phyloP scores from a whole-genome alignment of 2,113 vertebrate species.

The Antigone vipio region DNA sequence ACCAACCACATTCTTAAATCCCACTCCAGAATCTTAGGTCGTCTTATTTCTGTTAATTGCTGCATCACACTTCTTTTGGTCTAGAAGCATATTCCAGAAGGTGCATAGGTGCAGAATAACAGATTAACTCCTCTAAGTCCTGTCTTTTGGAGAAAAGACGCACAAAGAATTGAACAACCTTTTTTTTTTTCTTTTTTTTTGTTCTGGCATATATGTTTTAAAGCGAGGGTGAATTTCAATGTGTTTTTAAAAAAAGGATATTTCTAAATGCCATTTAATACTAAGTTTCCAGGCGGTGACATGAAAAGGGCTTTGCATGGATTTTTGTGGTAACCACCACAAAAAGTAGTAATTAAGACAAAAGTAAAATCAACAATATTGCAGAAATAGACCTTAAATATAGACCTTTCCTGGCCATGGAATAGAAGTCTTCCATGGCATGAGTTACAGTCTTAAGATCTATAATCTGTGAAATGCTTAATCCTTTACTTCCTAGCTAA shows the following conservation, averaged over 20 bases:
- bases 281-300: not conserved
- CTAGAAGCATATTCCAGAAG: not conserved
- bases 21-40: not conserved
- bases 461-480: not conserved
- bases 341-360: not conserved
- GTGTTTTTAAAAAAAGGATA: not conserved
- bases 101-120: not conserved
- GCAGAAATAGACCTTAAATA: not conserved
- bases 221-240: fast-evolving
- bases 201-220: not conserved
- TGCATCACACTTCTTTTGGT: not conserved
- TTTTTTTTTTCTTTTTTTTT: not conserved
- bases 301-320: not conserved
- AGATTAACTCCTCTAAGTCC: not conserved
- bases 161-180: not conserved
- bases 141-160: not conserved
- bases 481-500: not conserved
- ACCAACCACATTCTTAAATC: not conserved
- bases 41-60: not conserved
- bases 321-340: not conserved
- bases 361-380: not conserved
- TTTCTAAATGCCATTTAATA: not conserved
- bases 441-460: not conserved
- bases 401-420: not conserved
- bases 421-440: not conserved